Evolutionary conservation across 2,113 vertebrate species (phyloP), one percentile per base, ranked within the genome.

Genomic region (Lophotis ruficrista): DNA sequence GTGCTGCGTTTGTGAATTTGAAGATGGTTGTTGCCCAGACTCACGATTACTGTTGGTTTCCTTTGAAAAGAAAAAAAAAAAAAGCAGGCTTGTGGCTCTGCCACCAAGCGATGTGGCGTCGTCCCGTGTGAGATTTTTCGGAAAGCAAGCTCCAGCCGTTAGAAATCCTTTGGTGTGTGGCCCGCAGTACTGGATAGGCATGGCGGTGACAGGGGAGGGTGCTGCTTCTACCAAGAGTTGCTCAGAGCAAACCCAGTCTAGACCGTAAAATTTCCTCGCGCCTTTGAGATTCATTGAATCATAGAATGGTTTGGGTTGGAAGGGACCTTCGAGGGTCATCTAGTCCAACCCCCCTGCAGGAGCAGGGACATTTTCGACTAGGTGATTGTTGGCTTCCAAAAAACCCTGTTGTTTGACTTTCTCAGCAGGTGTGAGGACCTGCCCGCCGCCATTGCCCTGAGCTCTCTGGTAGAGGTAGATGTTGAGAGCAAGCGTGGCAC

Each of bases 401-500:
- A n/a, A 18, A 14, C 5, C 2, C 37, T 21, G 4, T 37, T 22
- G 7, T 51, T 53, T 38, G 56, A 43, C 23, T 68, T 38, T n/a
- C 14, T 7, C 61, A 35, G 22, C 60, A 14, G 20, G 28, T 4
- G 28, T 30, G 31, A 43, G 57, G n/a, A 30, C 21, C 51, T 35
- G 33, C 6, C 10, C 11, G 1, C 3, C 9, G 58, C 51, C 37
- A 2, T 9, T 15, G 13, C 58, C 50, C 30, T 13, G 35, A 33
- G 60, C 61, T 35, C n/a, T 8, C 1, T 12, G 30, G 22, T 12
- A 9, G n/a, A 41, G 30, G 60, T 1, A 5, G 48, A 53, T 21
- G 12, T 2, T n/a, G 45, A 30, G 57, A 19, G 37, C 0, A 0
- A 68, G 18, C 8, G 1, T 28, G 41, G 24, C 4, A 0, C 53